Evolutionary conservation across 2,113 vertebrate genomes (phyloP), one percentile per base, ranked within the genome.

Genomic region (Micronycteris hirsuta): DNA sequence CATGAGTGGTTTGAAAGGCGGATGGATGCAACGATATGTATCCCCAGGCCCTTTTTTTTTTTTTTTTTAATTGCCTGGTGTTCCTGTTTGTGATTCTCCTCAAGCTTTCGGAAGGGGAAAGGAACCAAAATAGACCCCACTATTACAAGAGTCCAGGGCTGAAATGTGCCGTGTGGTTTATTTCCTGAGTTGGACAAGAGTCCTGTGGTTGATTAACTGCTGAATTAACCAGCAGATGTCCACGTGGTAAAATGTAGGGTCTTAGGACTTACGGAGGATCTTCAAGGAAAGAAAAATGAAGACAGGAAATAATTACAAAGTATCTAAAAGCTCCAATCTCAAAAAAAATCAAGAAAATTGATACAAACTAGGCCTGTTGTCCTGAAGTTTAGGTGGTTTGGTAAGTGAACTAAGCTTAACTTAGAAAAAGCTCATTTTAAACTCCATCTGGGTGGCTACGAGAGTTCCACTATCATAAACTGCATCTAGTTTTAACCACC

Each of bases 1-100:
- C 83, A 89, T 91, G 86, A 94, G 86, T 93, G 52, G n/a, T 63
- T 80, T 76, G 49, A 76, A 92, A 97, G 71, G 68, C 93, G 84
- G 92, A 68, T 70, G 14, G 85, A 74, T 76, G 67, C 73, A 71
- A 85, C 90, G 90, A 78, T 96, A 74, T 92, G 88, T 93, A 71
- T 88, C 85, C 91, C 36, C 36, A 33, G 19, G 86, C 91, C 95
- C 93, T 91, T 94, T 89, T 96, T 56, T 56, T 56, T 24, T 20
- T 20, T 56, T 56, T 24, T 96, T 94, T 97, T 56, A 97, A 97
- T 86, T 97, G 96, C 91, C 97, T 95, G 88, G 26, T 94, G 67
- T 96, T 97, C 96, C 95, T 97, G 63, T 97, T 97, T 97, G 92
- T 96, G 96, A 97, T 86, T 96, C 91, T 95, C 71, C 80, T 96